Conservation (phyloP, 2,888 invertebrate genomes). For the Sinhomidia bicolor region DNA sequence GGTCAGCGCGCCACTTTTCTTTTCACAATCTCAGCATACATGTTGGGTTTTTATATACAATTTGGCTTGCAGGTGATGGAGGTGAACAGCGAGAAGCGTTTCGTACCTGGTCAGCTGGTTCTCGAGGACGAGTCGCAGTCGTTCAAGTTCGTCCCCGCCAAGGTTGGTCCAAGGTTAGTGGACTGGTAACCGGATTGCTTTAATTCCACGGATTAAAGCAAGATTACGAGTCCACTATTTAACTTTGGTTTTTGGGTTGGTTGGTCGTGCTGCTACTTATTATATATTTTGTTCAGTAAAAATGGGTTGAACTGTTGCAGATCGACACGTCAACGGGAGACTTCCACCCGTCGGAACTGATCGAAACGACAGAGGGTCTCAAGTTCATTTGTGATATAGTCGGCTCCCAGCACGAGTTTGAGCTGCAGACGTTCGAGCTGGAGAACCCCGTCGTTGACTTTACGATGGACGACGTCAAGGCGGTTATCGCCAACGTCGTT, state of each 20-base stretch:
- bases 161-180: too few species aligned
- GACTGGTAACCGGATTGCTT: too few species aligned
- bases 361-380: conserved; percentile 75
- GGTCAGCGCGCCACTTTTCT: conserved; percentile 83
- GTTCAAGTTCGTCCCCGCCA: conserved; percentile 81
- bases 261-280: too few species aligned
- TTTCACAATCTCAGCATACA: too few species aligned
- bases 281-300: background rate
- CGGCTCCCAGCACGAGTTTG: conserved; percentile 62
- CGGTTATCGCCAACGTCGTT: conserved; percentile 51
- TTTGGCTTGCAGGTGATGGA: conserved; percentile 89
- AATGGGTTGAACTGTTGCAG: background rate
- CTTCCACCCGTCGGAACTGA: conserved; percentile 75
- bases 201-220: too few species aligned
- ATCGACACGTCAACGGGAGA: conserved; percentile 40
- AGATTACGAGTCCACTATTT: too few species aligned
- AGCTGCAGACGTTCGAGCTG: conserved; percentile 70
- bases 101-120: conserved; percentile 85
- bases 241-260: too few species aligned
- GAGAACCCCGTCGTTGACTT: conserved; percentile 70
- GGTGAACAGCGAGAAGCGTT: conserved; percentile 87
- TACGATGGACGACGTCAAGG: conserved; percentile 59
- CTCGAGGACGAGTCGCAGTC: conserved; percentile 85
- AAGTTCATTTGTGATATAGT: conserved; percentile 65
- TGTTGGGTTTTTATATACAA: too few species aligned